Percentiles rank a stretch among this genome's conserved stretches.
Conservation (phyloP, 2,113 vertebrate genomes). For the Pitta sordida region DNA sequence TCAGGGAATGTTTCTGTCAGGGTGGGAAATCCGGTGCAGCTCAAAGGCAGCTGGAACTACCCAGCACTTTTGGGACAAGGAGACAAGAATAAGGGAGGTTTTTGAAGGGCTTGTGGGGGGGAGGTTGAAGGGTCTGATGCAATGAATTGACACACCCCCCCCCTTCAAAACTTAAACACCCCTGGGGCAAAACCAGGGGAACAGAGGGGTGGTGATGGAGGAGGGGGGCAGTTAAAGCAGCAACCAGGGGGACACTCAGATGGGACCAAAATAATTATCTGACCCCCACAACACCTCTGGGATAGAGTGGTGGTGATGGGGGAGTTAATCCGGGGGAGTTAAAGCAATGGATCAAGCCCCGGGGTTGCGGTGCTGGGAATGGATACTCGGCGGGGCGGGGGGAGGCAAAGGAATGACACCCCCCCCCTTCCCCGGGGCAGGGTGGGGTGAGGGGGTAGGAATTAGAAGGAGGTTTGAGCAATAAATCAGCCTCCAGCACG, state of each 20-base stretch:
- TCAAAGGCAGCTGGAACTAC: background rate
- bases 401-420: background rate
- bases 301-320: background rate
- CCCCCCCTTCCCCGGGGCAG: background rate
- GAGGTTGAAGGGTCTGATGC: background rate
- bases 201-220: rapidly evolving
- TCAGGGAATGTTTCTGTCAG: background rate
- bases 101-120: rapidly evolving
- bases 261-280: background rate
- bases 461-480: background rate
- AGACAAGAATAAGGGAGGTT: too few relatives aligned
- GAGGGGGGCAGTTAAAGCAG: background rate
- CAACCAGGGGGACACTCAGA: background rate
- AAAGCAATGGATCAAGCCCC: background rate
- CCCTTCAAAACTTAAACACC: background rate
- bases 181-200: too few relatives aligned
- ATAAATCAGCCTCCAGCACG: background rate
- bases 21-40: background rate
- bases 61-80: rapidly evolving
- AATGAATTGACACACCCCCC: background rate
- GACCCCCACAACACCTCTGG: background rate
- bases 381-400: too few relatives aligned
- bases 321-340: background rate
- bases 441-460: too few relatives aligned
- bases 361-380: background rate